A percentile compares a stretch with the other conserved stretches of the same genome.
Evolutionary conservation across 1,140 invertebrate species (phyloP).

Genomic region (Wiebesia pumilae): DNA sequence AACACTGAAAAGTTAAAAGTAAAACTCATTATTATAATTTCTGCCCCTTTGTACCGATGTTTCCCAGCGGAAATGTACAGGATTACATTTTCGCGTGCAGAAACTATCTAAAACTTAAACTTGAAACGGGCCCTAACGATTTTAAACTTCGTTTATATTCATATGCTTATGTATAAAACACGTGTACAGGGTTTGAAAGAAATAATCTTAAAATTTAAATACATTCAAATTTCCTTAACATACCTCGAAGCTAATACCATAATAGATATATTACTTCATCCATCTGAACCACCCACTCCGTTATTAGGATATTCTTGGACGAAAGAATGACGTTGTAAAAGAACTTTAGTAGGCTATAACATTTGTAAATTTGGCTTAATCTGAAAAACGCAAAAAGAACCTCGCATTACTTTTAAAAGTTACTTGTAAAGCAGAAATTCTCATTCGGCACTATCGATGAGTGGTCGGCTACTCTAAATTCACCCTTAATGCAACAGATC

Average conservation of each 20-base stretch:
- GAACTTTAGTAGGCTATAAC: background rate
- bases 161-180: background rate
- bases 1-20: background rate
- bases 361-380: background rate
- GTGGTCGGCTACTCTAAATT: too few relatives aligned
- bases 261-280: background rate
- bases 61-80: too few relatives aligned
- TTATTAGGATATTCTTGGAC: background rate
- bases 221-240: background rate
- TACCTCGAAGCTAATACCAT: background rate
- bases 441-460: too few relatives aligned
- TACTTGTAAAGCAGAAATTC: too few relatives aligned
- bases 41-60: too few relatives aligned
- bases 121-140: background rate
- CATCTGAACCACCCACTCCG: background rate
- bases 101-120: too few relatives aligned
- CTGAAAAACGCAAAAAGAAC: background rate
- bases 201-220: background rate
- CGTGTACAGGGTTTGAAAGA: background rate
- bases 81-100: too few relatives aligned
- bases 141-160: background rate
- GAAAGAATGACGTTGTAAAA: background rate
- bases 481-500: too few relatives aligned
- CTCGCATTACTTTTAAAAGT: too few relatives aligned
- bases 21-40: background rate